Base-by-base conservation (phyloP, 1,140 invertebrate species). In the Lordiphosa stackelbergi region DNA sequence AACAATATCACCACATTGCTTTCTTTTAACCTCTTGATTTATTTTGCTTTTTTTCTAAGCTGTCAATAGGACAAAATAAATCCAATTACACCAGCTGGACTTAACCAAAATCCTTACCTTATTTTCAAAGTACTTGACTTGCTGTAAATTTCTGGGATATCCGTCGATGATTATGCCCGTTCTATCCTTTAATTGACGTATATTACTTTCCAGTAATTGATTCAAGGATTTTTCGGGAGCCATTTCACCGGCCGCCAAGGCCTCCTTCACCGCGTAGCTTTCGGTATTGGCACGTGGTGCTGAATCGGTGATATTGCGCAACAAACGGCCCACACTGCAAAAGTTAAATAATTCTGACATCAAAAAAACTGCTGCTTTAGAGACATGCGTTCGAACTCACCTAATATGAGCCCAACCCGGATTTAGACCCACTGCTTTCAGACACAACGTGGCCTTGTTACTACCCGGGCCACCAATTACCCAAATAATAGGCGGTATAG, bases 101-200 rank as follows among this genome's bases (percentile, higher is more conserved):
- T 3, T 19, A 34, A 34, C 5, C 22, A 5, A 0, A 24, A 24
- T 24, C 41, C 41, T 42, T 38, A 97, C 96, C 91, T 95, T 94
- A 38, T 90, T 92, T 88, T 98, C 93, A 88, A 97, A 97, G 69
- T 93, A 91, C 38, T 92, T 90, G 57, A 95, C 93, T 89, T 98
- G 96, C 45, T 92, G 92, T 65, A 96, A 89, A 73, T 97, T 95
- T 46, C 96, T 89, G 0, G 97, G 96, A 88, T 94, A 98, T 1
- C 96, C 96, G 86, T 97, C 96, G 28, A 98, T 91, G 46, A 98
- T 90, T 54, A 97, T 92, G 9, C 96, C 96, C 12, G 90, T 89
- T 58, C 88, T 86, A 42, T 90, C 88, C 5, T 47, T 47, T 36
- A 87, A 43, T 52, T 85, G 81, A 2, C 69, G 48, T 54, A 93